Base-by-base conservation (phyloP, 64 coral and sea anemone genomes). In the Montipora capricornis region DNA sequence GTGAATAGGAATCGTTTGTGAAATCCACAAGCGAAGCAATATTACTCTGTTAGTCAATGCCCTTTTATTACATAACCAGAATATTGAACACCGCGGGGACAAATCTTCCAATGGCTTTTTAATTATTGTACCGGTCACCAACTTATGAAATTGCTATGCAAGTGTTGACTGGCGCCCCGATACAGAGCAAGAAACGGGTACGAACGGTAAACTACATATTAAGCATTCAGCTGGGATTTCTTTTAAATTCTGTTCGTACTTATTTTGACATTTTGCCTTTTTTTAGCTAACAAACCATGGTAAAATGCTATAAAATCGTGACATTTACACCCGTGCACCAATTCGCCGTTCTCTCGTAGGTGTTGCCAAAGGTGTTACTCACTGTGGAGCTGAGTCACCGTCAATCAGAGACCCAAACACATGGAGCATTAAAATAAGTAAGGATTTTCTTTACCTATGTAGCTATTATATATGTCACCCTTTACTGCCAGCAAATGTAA, bases 341-440 rank as follows among this genome's bases (percentile, higher is more conserved):
- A 5, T 50, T 77, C 55, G 16, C 3, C 52, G 7, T 66, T 84
- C 13, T 47, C 10, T 80, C 16, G 75, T 29, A 92, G 91, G 91
- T 87, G 81, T 87, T 12, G 91, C 80, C 49, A 79, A 92, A 79
- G 91, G 91, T 64, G 79, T 77, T 76, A 76, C 64, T 14, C 77
- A 81, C 75, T 92, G 91, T 92, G 91, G 91, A 17, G 80, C 91
- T 47, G 91, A 92, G 79, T 92, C 91, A 47, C 91, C 81, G 44
- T 15, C 82, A 6, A 69, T 87, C 49, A 93, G 82, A 48, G 82
- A 93, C 45, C 73, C 69, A 17, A 51, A 61, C 44, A 78, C 84
- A 5, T 87, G 81, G 91, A 87, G 82, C 4, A 58, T 93, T 19
- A 93, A 77, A 67, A 93, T 93, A 74, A 93, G 91, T 93, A 93